Base-by-base conservation (phyloP, 2,888 invertebrate genomes). In the Dryocosmus kuriphilus region DNA sequence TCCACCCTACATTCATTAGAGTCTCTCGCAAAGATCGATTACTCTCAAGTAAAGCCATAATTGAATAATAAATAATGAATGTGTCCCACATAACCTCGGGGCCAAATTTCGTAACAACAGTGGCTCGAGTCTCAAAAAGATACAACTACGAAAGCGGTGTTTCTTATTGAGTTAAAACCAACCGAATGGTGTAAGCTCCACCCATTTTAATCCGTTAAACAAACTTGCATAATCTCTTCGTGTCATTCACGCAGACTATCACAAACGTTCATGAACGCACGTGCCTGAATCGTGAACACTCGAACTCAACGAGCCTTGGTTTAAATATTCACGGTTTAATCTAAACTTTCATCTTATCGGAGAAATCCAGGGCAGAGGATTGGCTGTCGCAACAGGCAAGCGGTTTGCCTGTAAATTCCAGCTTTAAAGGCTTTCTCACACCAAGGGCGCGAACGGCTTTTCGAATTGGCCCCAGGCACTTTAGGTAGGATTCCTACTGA, bases 241-340 rank as follows among this genome's bases (percentile, higher is more conserved):
- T 41, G 51, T 46, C 46, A 75, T 41, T 75, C 75, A 75, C 65
- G n/a, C 51, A 74, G 14, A 60, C 74, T 60, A 27, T 19, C 22
- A n/a, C 22, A 60, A 38, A 61, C n/a, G 24, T 46, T 30, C 51
- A 71, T 30, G 8, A 27, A 71, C 30, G 46, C 46, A 41, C 71
- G n/a, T 32, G 51, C 51, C 30, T 71, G 41, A 41, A 41, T 41
- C 14, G 41, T 41, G 41, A 71, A 67, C 11, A 51, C 27, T 61
- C 74, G 74, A 57, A 74, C 22, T 19, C 74, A 74, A 57, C 74
- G 19, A 74, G 41, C 57, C 35, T 51, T 30, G 14, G 41, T 83
- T 87, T 84, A 88, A 88, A 87, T 87, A 87, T 87, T 88, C 88
- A 87, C 81, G 82, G 82, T 86, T 88, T 85, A 88, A 87, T 87